Conservation (phyloP, 2,888 invertebrate genomes). For the Charanyca ferruginea region DNA sequence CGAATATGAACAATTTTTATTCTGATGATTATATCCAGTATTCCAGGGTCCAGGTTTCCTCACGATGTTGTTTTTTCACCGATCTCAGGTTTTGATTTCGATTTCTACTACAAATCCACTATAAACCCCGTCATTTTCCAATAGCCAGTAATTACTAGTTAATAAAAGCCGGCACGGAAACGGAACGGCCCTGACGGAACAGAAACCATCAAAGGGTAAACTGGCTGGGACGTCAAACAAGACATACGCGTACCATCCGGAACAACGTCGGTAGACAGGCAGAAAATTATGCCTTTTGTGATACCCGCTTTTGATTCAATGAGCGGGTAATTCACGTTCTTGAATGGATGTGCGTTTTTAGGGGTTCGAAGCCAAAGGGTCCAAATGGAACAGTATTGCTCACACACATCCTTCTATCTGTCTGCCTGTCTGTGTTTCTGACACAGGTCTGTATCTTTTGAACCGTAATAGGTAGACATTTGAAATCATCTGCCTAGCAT, state of each 20-base stretch:
- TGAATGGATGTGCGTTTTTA: constrained; percentile 11
- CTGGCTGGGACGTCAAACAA: constrained; percentile 31
- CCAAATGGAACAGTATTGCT: neutral
- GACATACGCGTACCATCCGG: constrained; percentile 29
- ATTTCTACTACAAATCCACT: neutral
- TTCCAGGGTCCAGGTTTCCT: no score
- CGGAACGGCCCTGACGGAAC: constrained; percentile 20
- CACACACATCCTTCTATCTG: no score
- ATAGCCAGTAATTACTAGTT: constrained; percentile 30
- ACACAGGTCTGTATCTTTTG: no score
- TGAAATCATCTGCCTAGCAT: no score
- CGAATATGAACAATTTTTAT: no score
- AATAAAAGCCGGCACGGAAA: constrained; percentile 39
- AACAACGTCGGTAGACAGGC: constrained; percentile 11
- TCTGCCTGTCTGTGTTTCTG: no score
- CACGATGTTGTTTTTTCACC: no score
- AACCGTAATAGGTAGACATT: no score
- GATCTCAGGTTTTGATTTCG: no score
- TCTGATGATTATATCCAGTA: no score
- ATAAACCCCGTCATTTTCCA: constrained; percentile 5
- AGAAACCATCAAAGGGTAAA: constrained; percentile 29
- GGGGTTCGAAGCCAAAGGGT: no score
- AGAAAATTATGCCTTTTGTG: constrained; percentile 45
- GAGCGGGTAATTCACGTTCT: constrained; percentile 22
- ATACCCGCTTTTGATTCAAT: constrained; percentile 23